These are phyloP conservation scores for Furcifer pardalis DNA, from an alignment of 2,797 vertebrate species.

Conservation along the genomic window DNA sequence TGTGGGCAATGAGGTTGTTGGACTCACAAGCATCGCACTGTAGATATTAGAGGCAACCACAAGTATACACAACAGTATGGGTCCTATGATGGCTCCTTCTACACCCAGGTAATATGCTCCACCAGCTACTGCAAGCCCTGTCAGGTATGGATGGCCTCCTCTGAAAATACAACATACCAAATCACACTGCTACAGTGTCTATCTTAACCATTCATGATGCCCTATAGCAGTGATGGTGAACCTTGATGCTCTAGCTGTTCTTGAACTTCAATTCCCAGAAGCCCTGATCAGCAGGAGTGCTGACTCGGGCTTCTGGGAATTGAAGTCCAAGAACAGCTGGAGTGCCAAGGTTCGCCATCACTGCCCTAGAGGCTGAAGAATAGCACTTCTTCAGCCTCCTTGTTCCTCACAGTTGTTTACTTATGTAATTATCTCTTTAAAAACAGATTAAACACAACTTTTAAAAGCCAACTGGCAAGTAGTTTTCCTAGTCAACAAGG, in stretches of 20 bases:
- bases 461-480: too few species aligned
- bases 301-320: too few species aligned
- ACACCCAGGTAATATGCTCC: constrained; percentile 96
- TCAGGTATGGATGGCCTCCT: constrained; percentile 96
- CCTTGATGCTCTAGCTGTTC: too few species aligned
- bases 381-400: neutral
- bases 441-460: too few species aligned
- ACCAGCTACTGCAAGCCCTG: constrained; percentile 94
- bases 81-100: constrained; percentile 97
- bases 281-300: too few species aligned
- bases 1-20: constrained; percentile 86
- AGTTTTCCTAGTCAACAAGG: too few species aligned
- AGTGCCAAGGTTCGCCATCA: too few species aligned
- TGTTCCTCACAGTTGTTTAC: neutral
- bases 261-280: too few species aligned
- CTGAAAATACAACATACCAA: constrained; percentile 73
- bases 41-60: constrained; percentile 98
- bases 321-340: too few species aligned
- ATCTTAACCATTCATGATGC: neutral
- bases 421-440: neutral
- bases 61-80: constrained; percentile 96
- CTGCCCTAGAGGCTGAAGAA: too few species aligned
- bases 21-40: constrained; percentile 96
- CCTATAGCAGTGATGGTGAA: too few species aligned
- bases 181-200: neutral